These are phyloP conservation scores for Crypturellus tataupa DNA, from an alignment of 2,797 vertebrate species.

Conservation along the genomic window DNA sequence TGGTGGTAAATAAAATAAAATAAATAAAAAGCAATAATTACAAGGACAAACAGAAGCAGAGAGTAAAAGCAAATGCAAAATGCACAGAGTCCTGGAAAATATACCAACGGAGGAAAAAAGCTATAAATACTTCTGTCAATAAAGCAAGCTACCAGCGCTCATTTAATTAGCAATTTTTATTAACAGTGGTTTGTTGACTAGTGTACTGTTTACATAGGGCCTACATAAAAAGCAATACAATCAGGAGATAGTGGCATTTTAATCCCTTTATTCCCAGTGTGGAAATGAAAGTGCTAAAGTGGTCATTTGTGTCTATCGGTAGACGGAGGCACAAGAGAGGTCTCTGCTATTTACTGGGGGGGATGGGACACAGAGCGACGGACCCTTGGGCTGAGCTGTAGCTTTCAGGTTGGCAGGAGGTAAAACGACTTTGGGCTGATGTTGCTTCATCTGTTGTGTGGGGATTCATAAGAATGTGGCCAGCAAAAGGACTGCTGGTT, in stretches of 20 bases:
- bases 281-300: constrained; percentile 48
- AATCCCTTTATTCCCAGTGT: constrained; percentile 48
- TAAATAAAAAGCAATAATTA: neutral
- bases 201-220: constrained; percentile 35
- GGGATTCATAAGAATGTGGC: neutral
- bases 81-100: constrained; percentile 13
- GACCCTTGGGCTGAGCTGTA: neutral
- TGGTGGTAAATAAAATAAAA: constrained; percentile 3
- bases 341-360: neutral
- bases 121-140: constrained; percentile 61
- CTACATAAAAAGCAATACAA: constrained; percentile 41
- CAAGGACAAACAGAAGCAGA: constrained; percentile 8
- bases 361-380: neutral
- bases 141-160: constrained; percentile 36
- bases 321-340: neutral
- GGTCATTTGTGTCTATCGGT: constrained; percentile 9
- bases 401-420: neutral
- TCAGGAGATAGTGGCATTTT: constrained; percentile 46
- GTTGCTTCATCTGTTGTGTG: neutral
- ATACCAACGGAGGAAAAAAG: constrained; percentile 37
- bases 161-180: constrained; percentile 66
- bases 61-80: constrained; percentile 25
- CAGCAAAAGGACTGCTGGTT: neutral
- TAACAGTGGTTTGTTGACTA: constrained; percentile 60
- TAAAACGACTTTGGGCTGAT: neutral